phyloP scores from a whole-genome alignment of 2,113 vertebrate genomes.

The Osmerus eperlanus region DNA sequence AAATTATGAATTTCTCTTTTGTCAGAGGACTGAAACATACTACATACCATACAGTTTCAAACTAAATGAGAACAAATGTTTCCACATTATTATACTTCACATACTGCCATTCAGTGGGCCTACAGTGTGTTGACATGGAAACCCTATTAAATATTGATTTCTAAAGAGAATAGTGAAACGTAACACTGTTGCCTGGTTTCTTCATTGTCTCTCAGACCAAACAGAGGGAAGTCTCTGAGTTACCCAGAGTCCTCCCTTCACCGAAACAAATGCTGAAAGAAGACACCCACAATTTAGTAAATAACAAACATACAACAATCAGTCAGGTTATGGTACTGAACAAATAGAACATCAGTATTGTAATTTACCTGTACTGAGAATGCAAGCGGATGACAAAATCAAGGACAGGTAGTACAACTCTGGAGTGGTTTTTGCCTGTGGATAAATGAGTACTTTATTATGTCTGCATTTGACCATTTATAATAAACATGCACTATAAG shows the following conservation, averaged over 20 bases:
- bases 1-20: not conserved
- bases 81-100: too few relatives aligned
- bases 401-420: constrained; percentile 71
- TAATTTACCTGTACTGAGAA: constrained; percentile 66
- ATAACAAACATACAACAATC: not conserved
- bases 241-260: constrained; percentile 69
- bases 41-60: not conserved
- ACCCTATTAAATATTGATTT: constrained; percentile 66
- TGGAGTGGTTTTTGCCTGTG: constrained; percentile 67
- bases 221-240: constrained; percentile 33
- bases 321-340: not conserved
- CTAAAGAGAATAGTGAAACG: constrained; percentile 26
- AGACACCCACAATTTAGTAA: constrained; percentile 32
- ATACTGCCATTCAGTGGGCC: too few relatives aligned
- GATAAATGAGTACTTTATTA: constrained; percentile 5
- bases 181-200: constrained; percentile 39
- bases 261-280: constrained; percentile 62
- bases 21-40: not conserved
- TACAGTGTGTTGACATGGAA: constrained; percentile 33
- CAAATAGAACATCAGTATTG: not conserved
- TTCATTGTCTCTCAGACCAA: constrained; percentile 29
- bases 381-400: constrained; percentile 54
- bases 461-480: not conserved
- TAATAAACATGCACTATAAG: not conserved
- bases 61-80: not conserved